phyloP scores from a whole-genome alignment of 2,888 invertebrate genomes.

The Agrochola macilenta region DNA sequence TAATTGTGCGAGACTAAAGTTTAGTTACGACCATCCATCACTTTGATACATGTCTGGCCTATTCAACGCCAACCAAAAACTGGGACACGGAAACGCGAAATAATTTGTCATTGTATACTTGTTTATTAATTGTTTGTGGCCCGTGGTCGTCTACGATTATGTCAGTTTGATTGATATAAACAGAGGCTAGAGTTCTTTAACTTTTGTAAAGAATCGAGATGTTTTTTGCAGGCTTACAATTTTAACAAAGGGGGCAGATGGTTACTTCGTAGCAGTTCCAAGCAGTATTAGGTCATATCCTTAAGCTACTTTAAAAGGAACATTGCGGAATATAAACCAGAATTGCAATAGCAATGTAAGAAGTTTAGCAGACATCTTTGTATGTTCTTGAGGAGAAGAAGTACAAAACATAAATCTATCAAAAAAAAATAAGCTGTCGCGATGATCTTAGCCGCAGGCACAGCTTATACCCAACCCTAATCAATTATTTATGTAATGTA shows the following conservation, averaged over 20 bases:
- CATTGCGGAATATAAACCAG: neutral
- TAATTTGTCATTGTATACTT: conserved; percentile 80
- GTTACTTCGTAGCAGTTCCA: neutral
- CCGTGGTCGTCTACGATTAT: conserved; percentile 55
- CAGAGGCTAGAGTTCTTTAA: conserved; percentile 5
- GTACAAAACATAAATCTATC: neutral
- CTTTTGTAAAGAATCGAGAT: neutral
- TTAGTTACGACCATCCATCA: conserved; percentile 83
- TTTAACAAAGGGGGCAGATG: neutral
- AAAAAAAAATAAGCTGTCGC: neutral
- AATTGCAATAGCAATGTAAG: neutral
- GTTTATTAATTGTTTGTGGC: conserved; percentile 64
- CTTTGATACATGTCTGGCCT: conserved; percentile 77
- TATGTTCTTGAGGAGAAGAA: neutral
- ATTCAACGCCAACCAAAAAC: conserved; percentile 79
- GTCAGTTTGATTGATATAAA: conserved; percentile 55
- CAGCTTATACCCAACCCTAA: neutral
- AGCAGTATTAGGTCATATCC: neutral
- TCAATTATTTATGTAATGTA: conserved; percentile 20
- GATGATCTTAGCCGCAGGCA: neutral
- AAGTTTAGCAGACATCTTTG: neutral
- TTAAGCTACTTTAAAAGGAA: too few relatives aligned
- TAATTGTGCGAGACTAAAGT: conserved; percentile 84
- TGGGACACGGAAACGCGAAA: conserved; percentile 77
- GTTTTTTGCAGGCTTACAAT: neutral